Base-by-base conservation (phyloP, 2,113 vertebrate genomes). In the Lonchura striata region DNA sequence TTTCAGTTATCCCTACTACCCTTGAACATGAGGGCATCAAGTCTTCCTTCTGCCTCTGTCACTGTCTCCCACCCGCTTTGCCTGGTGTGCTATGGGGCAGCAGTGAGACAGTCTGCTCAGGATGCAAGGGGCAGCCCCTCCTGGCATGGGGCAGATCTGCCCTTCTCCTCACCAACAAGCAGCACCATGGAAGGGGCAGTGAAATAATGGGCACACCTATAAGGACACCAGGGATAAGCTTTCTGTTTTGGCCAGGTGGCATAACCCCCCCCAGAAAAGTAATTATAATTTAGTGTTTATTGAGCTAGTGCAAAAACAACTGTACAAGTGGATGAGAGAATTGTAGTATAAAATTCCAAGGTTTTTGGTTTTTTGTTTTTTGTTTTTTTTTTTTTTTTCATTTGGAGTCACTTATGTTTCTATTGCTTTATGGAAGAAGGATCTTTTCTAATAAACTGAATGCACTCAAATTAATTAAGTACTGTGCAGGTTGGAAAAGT, bases 351-450 rank as follows among this genome's bases (percentile, higher is more conserved):
- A 85, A 88, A 41, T 31, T 30, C 12, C 41, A 25, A 2, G 0
- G 0, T 2, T 7, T 14, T 41, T 52, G 7, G 10, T 30, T 69
- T 37, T 25, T 16, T 2, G n/a, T n/a, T n/a, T n/a, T n/a, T n/a
- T n/a, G n/a, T 13, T 13, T 42, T 9, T 24, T 49, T 27, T 17
- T 71, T 30, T n/a, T 72, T 46, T 37, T 16, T 3, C 6, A 23
- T 69, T 81, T 30, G 1, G 27, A 49, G 7, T 59, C 24, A 39
- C 4, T 77, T 76, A 37, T 42, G 2, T 86, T 80, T 88, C 25
- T 83, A 33, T 46, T 90, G 13, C 30, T 56, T 4, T 31, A 13
- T 4, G 9, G 68, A 66, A 83, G 74, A 46, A 35, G 2, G 6
- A 17, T 39, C 1, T 53, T 12, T 72, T 71, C 44, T 63, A 68